phyloP scores from a whole-genome alignment of 2,888 invertebrate genomes.

The Suillia variegata region DNA sequence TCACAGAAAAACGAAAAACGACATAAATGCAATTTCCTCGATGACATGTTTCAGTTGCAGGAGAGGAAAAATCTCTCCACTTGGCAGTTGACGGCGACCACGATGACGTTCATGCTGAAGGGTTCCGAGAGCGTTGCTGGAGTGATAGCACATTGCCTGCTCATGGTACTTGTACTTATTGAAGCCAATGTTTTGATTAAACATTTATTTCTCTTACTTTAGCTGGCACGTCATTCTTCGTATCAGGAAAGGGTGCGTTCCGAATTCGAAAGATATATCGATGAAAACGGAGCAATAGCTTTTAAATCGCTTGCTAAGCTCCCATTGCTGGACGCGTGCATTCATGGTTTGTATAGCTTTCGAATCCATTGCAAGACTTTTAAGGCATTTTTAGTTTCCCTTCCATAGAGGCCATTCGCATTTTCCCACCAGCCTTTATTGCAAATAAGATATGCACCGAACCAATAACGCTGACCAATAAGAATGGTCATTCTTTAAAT shows the following conservation, averaged over 20 bases:
- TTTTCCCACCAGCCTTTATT: conserved; percentile 35
- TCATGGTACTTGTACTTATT: conserved; percentile 33
- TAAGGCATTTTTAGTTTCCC: too few species aligned
- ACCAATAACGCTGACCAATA: conserved; percentile 31
- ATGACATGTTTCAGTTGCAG: conserved; percentile 50
- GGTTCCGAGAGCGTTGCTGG: conserved; percentile 53
- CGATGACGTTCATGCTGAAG: conserved; percentile 54
- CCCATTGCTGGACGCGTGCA: conserved; percentile 51
- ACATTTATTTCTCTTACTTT: neutral
- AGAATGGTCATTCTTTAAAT: conserved; percentile 34
- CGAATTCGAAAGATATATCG: neutral
- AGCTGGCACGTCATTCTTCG: conserved; percentile 43
- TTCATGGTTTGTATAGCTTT: conserved; percentile 42
- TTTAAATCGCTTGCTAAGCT: conserved; percentile 49
- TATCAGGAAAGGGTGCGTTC: conserved; percentile 41
- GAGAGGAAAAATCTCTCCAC: conserved; percentile 46
- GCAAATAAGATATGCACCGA: conserved; percentile 38
- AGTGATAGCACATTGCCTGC: conserved; percentile 43
- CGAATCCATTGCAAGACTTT: neutral
- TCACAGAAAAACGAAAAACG: too few species aligned
- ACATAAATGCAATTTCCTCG: conserved; percentile 51
- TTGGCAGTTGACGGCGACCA: conserved; percentile 43
- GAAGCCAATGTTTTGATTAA: too few species aligned
- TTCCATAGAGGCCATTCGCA: conserved; percentile 38
- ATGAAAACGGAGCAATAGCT: conserved; percentile 27